Base-by-base conservation (phyloP, 2,797 vertebrate genomes). In the Columba guinea region DNA sequence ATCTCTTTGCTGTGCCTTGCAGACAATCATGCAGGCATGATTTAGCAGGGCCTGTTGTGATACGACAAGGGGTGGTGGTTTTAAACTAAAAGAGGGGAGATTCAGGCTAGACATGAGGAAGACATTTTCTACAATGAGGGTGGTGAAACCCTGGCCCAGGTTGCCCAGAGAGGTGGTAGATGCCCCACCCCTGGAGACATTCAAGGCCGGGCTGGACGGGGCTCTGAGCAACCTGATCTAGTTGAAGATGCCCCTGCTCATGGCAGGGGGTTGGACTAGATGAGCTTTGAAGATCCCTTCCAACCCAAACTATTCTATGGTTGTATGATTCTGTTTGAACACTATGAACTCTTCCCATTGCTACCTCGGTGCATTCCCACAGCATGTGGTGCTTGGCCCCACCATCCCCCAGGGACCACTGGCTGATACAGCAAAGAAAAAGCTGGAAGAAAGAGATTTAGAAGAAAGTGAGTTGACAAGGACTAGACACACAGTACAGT, bases 371-470 rank as follows among this genome's bases (percentile, higher is more conserved):
- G 30, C 34, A 9, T 56, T 64, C 67, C 49, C 14, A 13, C 34
- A 32, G 37, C 0, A 0, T 20, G 24, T 34, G 48, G 28, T 69
- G 60, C 20, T 7, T 63, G 55, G 19, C 22, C 44, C 24, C 34
- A n/a, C 4, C 1, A 0, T 13, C 9, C 17, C 4, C 5, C 46
- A 27, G 34, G 21, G 28, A 39, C 24, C 1, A 0, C 19, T 1
- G 2, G n/a, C 51, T 13, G 48, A 9, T 6, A 21, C 8, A 63
- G 41, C 41, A 62, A 69, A 67, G n/a, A 21, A 64, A 59, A 69
- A 64, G 9, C 35, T 62, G 41, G 21, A 69, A 82, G 60, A 35
- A 73, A 68, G 28, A 53, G 27, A 46, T 35, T 35, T 10, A 55
- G 65, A 34, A 58, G 41, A 24, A 13, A 26, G 14, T 2, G 3